Percentiles rank a stretch among this genome's conserved stretches.
These are phyloP conservation scores for Drosophila littoralis DNA, from an alignment of 1,140 invertebrate species.

Conservation along the genomic window DNA sequence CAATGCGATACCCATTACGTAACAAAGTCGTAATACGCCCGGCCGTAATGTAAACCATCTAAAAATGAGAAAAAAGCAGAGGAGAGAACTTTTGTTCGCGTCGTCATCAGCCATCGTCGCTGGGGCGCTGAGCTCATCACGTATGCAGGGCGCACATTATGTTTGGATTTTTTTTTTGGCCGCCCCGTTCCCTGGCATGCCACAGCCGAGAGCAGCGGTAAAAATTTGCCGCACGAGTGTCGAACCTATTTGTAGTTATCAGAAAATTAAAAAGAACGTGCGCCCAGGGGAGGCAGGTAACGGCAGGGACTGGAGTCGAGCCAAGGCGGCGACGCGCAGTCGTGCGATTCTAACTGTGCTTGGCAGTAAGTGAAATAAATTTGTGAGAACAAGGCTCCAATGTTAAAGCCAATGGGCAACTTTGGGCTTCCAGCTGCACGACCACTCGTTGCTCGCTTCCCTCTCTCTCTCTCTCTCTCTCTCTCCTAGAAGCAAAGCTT, in stretches of 20 bases:
- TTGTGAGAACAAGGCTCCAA: constrained; percentile 51
- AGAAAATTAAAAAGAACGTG: constrained; percentile 82
- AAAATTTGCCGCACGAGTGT: constrained; percentile 80
- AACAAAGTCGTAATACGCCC: constrained; percentile 15
- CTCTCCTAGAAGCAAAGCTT: constrained; percentile 13
- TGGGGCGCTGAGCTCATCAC: constrained; percentile 57
- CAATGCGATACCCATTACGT: neutral
- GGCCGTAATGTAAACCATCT: constrained; percentile 1
- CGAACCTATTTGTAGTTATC: constrained; percentile 82
- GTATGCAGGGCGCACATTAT: constrained; percentile 62
- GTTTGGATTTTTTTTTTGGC: constrained; percentile 39
- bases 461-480: neutral
- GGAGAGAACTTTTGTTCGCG: constrained; percentile 53
- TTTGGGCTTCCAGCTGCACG: neutral
- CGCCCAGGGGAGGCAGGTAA: constrained; percentile 17
- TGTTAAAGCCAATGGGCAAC: constrained; percentile 42
- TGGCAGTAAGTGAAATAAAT: constrained; percentile 72
- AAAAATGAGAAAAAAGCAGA: constrained; percentile 15
- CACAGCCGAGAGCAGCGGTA: constrained; percentile 60
- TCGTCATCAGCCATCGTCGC: constrained; percentile 22
- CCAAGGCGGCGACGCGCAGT: constrained; percentile 42
- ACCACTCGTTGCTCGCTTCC: neutral
- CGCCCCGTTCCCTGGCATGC: neutral
- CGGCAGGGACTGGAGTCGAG: neutral
- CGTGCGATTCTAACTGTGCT: constrained; percentile 77